Conservation (phyloP, 2,797 vertebrate species). For the Phataginus tetradactyla region DNA sequence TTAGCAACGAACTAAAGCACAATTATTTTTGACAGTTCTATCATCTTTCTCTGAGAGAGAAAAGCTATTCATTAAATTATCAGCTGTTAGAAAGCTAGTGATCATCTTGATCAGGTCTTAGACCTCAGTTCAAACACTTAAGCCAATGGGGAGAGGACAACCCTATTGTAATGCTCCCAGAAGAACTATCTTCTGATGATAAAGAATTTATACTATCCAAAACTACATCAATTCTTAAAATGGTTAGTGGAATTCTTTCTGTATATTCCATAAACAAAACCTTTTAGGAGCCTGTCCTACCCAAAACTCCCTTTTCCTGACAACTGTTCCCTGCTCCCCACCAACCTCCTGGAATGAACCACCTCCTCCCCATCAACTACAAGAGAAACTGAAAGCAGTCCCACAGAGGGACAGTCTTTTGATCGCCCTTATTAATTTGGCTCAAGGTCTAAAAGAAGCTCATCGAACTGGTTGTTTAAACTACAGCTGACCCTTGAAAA, state of each 20-base stretch:
- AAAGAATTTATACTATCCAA: neutral
- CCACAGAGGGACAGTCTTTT: neutral
- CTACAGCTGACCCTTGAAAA: neutral
- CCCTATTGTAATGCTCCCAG: neutral
- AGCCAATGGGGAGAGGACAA: neutral
- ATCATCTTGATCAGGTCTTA: neutral
- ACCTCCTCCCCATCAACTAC: neutral
- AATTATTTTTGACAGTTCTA: constrained; percentile 57
- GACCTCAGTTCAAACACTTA: neutral
- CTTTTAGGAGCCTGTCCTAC: neutral
- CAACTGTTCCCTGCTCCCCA: neutral
- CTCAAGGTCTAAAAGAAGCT: neutral
- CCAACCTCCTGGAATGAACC: neutral
- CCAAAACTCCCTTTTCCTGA: neutral
- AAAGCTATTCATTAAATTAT: constrained; percentile 56
- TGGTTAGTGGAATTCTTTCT: neutral
- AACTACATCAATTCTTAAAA: neutral
- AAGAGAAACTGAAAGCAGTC: neutral
- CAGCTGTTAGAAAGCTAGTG: neutral
- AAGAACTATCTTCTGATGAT: neutral
- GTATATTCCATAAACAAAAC: constrained; percentile 15
- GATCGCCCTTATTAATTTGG: neutral
- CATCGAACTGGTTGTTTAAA: neutral
- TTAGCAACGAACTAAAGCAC: constrained; percentile 23
- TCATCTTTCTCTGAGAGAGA: constrained; percentile 17